phyloP scores from a whole-genome alignment of 2,888 invertebrate genomes.

The Xestia rhomboidea region DNA sequence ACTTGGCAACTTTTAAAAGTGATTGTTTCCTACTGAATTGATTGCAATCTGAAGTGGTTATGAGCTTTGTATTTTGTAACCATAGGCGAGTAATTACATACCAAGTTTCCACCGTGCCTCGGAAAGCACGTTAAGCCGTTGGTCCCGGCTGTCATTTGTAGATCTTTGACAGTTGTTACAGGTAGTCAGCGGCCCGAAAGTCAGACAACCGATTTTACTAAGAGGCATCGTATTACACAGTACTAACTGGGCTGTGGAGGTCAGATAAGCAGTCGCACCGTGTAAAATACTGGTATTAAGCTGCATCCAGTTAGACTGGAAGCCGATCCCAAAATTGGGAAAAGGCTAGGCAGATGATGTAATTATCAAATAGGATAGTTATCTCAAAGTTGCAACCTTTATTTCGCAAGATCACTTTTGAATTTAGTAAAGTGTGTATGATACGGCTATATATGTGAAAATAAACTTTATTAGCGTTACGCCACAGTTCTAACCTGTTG shows the following conservation, averaged over 20 bases:
- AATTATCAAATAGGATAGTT: neutral
- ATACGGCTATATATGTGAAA: no score
- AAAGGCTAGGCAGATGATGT: neutral
- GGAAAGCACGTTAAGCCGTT: neutral
- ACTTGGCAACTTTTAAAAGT: neutral
- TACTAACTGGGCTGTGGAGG: neutral
- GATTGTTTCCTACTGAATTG: neutral
- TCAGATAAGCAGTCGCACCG: neutral
- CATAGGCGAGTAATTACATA: neutral
- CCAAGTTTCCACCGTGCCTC: neutral
- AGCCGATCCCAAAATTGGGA: neutral
- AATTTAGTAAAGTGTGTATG: no score
- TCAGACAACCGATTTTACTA: neutral
- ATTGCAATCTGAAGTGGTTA: neutral
- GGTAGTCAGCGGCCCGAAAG: neutral
- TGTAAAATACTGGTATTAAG: neutral
- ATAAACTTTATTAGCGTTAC: no score
- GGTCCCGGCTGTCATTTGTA: neutral
- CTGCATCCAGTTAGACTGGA: neutral
- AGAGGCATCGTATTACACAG: neutral
- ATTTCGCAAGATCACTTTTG: no score
- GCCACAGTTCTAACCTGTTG: no score
- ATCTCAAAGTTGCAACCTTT: no score
- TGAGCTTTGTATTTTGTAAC: neutral
- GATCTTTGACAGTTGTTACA: neutral